Percentiles rank a stretch among this genome's conserved stretches.
These are phyloP conservation scores for Magallana gigas DNA, from an alignment of 1,140 invertebrate species.

Conservation along the genomic window DNA sequence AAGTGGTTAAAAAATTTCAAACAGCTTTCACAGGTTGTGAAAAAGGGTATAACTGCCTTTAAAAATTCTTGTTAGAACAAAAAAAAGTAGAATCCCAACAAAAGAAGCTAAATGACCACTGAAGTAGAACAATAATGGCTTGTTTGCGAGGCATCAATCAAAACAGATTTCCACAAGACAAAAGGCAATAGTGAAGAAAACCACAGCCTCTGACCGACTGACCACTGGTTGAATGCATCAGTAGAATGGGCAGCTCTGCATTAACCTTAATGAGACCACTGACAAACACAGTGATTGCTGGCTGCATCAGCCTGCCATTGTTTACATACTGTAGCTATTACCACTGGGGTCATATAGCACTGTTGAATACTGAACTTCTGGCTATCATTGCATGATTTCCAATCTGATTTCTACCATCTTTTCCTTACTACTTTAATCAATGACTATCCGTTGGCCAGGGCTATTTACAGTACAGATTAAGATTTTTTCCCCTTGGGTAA, in stretches of 20 bases:
- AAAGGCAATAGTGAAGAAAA: no score
- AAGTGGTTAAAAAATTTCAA: no score
- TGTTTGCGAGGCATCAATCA: no score
- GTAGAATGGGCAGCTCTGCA: neutral
- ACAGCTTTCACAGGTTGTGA: no score
- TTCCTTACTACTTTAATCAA: neutral
- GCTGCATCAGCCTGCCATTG: neutral
- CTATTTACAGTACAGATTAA: neutral
- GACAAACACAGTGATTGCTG: neutral
- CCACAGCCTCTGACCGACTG: no score
- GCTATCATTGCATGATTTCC: slow-evolving; percentile 5
- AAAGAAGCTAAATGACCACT: no score
- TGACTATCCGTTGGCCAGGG: neutral
- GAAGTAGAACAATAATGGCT: no score
- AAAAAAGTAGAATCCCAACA: no score
- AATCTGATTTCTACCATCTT: neutral
- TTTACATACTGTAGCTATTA: neutral
- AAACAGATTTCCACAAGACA: no score
- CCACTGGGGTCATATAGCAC: neutral
- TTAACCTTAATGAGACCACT: neutral
- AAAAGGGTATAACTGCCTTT: no score
- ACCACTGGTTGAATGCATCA: neutral
- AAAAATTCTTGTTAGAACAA: no score
- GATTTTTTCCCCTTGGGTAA: neutral
- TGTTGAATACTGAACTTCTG: neutral